phyloP scores from a whole-genome alignment of 1,140 invertebrate genomes.

The Bombus cullumanus region DNA sequence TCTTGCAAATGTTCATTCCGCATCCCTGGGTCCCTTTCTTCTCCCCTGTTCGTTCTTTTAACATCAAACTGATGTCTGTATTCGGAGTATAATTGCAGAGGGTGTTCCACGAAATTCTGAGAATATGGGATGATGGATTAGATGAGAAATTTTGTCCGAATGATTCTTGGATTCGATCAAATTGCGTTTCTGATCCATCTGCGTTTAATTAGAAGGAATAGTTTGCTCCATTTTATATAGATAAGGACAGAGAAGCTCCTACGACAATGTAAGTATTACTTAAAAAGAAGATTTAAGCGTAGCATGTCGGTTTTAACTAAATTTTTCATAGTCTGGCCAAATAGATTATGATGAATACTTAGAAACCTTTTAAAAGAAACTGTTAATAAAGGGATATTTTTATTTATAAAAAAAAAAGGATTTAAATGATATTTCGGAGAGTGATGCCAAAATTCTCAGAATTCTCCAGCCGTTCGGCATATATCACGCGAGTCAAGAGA shows the following conservation, averaged over 20 bases:
- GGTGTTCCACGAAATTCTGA: neutral
- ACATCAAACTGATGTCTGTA: neutral
- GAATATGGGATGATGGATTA: neutral
- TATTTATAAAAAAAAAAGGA: neutral
- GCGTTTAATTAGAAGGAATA: neutral
- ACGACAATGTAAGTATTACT: no score
- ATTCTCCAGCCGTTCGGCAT: neutral
- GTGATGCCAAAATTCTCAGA: neutral
- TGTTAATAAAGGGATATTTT: no score
- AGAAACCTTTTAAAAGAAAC: no score
- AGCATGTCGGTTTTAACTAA: no score
- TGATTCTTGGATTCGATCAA: no score
- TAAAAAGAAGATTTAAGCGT: no score
- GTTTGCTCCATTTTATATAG: neutral
- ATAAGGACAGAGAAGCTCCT: no score
- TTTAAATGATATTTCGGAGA: neutral
- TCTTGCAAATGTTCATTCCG: constrained; percentile 1
- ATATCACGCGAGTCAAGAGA: neutral
- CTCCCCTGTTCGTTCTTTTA: neutral
- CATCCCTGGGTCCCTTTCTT: constrained; percentile 10
- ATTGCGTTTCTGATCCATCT: no score
- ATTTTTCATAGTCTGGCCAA: no score
- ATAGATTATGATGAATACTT: no score
- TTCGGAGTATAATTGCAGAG: neutral
- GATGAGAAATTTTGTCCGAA: neutral